Conservation (phyloP, 2,888 invertebrate genomes). For the Dyspetes luteomarginatus region DNA sequence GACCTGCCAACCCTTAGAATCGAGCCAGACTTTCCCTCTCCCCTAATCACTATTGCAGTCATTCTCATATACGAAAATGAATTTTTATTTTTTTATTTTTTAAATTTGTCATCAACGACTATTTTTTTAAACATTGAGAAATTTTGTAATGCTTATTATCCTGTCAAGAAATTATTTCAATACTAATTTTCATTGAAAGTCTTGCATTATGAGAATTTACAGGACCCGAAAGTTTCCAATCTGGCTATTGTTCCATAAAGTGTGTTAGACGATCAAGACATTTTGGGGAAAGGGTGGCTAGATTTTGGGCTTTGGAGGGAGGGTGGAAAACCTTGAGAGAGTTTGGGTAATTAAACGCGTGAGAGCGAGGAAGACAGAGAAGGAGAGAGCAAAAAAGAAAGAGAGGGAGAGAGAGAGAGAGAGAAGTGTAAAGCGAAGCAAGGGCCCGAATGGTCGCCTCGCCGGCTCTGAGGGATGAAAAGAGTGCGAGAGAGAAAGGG, state of each 20-base stretch:
- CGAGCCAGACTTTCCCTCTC: no score
- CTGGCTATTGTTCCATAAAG: conserved; percentile 2
- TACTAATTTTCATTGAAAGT: not conserved
- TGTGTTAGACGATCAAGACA: conserved; percentile 31
- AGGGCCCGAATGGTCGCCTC: conserved; percentile 40
- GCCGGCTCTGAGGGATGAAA: conserved; percentile 1
- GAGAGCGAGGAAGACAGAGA: not conserved
- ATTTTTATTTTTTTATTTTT: no score
- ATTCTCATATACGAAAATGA: no score
- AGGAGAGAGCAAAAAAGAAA: not conserved
- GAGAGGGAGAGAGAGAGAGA: conserved; percentile 1
- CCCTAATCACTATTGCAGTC: no score
- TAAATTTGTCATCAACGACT: no score
- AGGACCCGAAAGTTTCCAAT: conserved; percentile 35
- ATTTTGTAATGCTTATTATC: not conserved
- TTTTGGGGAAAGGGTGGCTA: conserved; percentile 12
- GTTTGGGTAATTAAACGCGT: conserved; percentile 43
- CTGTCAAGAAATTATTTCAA: not conserved
- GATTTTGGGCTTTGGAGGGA: no score
- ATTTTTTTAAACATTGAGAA: no score
- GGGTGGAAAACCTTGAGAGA: conserved; percentile 36
- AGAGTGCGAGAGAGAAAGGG: not conserved
- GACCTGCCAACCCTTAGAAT: no score
- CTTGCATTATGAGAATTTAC: conserved; percentile 21
- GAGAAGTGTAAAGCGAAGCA: conserved; percentile 32